phyloP scores from a whole-genome alignment of 2,113 vertebrate genomes.

The Piliocolobus tephrosceles region DNA sequence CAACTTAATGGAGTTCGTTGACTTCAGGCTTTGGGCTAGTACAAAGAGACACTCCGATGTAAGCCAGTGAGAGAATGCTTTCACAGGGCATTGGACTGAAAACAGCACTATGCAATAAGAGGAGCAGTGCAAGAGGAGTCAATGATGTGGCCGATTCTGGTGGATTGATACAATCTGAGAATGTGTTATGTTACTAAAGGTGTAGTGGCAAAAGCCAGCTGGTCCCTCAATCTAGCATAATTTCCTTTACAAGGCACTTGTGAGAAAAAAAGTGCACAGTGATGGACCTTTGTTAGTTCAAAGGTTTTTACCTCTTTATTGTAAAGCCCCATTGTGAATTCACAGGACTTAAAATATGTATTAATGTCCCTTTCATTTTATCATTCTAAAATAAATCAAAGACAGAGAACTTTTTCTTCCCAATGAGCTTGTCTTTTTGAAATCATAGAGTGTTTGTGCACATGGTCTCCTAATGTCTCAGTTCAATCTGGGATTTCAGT shows the following conservation, averaged over 20 bases:
- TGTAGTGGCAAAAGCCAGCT: slow-evolving; percentile 86
- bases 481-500: slow-evolving; percentile 75
- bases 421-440: slow-evolving; percentile 91
- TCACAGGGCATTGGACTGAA: slow-evolving; percentile 85
- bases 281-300: slow-evolving; percentile 99
- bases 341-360: slow-evolving; percentile 98
- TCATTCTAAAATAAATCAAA: slow-evolving; percentile 96
- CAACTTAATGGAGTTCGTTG: slow-evolving; percentile 95
- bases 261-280: slow-evolving; percentile 88
- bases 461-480: slow-evolving; percentile 84
- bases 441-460: slow-evolving; percentile 88
- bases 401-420: slow-evolving; percentile 87
- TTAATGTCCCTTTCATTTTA: slow-evolving; percentile 98
- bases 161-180: slow-evolving; percentile 84
- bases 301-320: slow-evolving; percentile 99
- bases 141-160: slow-evolving; percentile 70
- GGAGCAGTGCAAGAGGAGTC: slow-evolving; percentile 84
- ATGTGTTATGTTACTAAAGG: slow-evolving; percentile 84
- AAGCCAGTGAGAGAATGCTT: slow-evolving; percentile 85
- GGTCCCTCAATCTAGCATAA: slow-evolving; percentile 84
- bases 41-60: slow-evolving; percentile 95
- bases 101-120: slow-evolving; percentile 83
- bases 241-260: slow-evolving; percentile 90
- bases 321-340: slow-evolving; percentile 97
- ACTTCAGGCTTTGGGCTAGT: slow-evolving; percentile 87